A percentile compares a stretch with the other conserved stretches of the same genome.
Conservation (phyloP, 2,113 vertebrate genomes). For the Dromas ardeola region DNA sequence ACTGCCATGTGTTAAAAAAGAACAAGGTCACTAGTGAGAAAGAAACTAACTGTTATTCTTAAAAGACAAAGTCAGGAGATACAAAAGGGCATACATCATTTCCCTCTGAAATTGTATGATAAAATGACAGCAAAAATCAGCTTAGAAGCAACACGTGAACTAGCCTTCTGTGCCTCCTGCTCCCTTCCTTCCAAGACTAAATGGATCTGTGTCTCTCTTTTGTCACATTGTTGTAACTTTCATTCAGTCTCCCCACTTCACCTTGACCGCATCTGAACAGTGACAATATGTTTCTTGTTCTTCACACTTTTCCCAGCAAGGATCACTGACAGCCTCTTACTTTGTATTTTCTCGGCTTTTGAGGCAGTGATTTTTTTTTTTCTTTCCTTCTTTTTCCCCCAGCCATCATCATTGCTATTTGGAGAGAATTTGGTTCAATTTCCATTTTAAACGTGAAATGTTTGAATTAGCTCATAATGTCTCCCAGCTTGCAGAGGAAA, state of each 20-base stretch:
- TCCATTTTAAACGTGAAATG: constrained; percentile 47
- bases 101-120: constrained; percentile 67
- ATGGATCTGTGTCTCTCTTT: constrained; percentile 66
- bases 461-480: constrained; percentile 56
- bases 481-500: not conserved
- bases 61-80: constrained; percentile 69
- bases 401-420: constrained; percentile 30
- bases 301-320: constrained; percentile 64
- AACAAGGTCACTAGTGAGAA: constrained; percentile 40
- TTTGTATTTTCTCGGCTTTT: constrained; percentile 57
- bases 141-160: constrained; percentile 52
- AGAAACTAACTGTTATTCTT: constrained; percentile 66
- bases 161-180: constrained; percentile 62
- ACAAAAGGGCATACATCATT: constrained; percentile 72
- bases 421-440: constrained; percentile 57
- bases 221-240: constrained; percentile 70
- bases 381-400: not conserved
- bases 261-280: constrained; percentile 58
- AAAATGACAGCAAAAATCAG: constrained; percentile 67
- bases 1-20: constrained; percentile 34
- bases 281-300: constrained; percentile 56
- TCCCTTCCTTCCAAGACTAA: constrained; percentile 53
- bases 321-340: constrained; percentile 55
- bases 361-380: not conserved
- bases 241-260: constrained; percentile 57